Base-by-base conservation (phyloP, 2,888 invertebrate genomes). In the Drosophila maculinotata region DNA sequence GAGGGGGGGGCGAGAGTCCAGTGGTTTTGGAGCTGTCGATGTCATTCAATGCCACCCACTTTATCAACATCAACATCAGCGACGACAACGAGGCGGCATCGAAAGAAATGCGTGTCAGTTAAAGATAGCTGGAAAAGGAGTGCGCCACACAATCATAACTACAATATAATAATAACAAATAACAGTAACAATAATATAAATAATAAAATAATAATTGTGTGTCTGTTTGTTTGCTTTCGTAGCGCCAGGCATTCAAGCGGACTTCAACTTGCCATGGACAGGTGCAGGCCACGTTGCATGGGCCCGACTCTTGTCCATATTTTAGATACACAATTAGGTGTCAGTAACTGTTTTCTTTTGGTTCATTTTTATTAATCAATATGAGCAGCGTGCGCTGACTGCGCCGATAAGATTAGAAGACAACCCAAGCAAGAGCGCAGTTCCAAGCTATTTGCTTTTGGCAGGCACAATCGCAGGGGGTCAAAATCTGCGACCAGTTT, bases 311-410 rank as follows among this genome's bases (percentile, higher is more conserved):
- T 54, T 51, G 17, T 3, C 14, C 38, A 42, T 35, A 42, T 47
- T 45, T 58, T 47, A 60, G 60, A 69, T 73, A 74, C 45, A 45
- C 20, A 60, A 59, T 59, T 56, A 41, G 39, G 44, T 66, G 48
- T 62, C 51, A 71, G 74, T 77, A 83, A 76, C 51, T 64, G 35
- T 47, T 41, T 65, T 56, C 39, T 42, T 56, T 57, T 33, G 28
- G 25, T 64, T 20, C 30, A 54, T 62, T 59, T 62, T 62, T 79
- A 69, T 76, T 81, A 85, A 82, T 85, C 80, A 81, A 82, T 82
- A 76, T 60, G 82, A 84, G 68, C 78, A 80, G 64, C 36, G 17
- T 44, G 42, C 31, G n/a, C n/a, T n/a, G n/a, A n/a, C n/a, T n/a
- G n/a, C n/a, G n/a, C n/a, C n/a, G 80, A 81, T 81, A 74, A 82